Evolutionary conservation across 2,888 invertebrate genomes (phyloP), one percentile per base, ranked within the genome.

Genomic region (Alloscopus bannaensis): DNA sequence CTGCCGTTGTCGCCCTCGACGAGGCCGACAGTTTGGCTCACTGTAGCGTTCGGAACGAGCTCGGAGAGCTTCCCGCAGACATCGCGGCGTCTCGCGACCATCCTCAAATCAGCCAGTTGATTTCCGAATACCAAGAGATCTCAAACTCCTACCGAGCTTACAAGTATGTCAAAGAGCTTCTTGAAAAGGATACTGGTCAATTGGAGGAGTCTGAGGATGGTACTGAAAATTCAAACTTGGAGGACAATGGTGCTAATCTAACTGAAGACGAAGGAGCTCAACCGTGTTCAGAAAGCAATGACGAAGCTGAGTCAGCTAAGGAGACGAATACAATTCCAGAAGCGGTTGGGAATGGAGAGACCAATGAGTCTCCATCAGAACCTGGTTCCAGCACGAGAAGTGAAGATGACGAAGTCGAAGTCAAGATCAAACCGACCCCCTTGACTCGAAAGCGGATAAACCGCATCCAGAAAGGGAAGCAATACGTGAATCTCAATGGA

Each of bases 1-100:
- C 84, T 6, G 84, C 83, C 13, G 84, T 79, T 42, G 80, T 76
- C 2, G 77, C 85, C 16, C 65, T 86, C 18, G 81, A 84, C 8
- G 81, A 84, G 50, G 83, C 83, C 2, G 86, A 86, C 70, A 84
- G 86, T 1, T 47, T 85, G 20, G 79, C 77, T 22, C 85, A 85
- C 26, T 84, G 84, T 26, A 60, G 28, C 45, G 59, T 80, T 16
- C 22, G 13, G 22, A 86, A 86, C 70, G 83, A 83, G 4, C 20
- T 75, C 8, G 81, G 78, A 16, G 80, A 84, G 47, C 84, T 77
- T 3, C 84, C 86, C 1, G 31, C 80, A 3, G 85, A 84, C 22
- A 77, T 85, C 29, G 86, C 86, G 1, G 59, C 80, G 8, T 77
- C 77, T 0, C 50, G 79, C 40, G 83, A 79, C 11, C 45, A 81